A percentile compares a stretch with the other conserved stretches of the same genome.
Evolutionary conservation across 64 coral and sea anemone species (phyloP).

Genomic region (Stichodactyla helianthus): DNA sequence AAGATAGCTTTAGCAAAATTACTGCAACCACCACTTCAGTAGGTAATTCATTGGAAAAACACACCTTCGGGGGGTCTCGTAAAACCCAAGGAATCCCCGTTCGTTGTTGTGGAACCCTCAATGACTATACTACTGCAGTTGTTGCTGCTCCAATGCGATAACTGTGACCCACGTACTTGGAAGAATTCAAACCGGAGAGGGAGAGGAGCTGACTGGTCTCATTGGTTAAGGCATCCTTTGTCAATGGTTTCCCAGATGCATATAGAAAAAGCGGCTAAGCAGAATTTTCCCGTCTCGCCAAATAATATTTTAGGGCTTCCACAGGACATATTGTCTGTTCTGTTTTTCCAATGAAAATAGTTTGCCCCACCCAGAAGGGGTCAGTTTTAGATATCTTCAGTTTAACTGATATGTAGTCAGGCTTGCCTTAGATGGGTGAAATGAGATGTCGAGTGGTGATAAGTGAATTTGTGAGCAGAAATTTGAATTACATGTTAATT

Average conservation of each 20-base stretch:
- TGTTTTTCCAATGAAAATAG: slow-evolving; percentile 24
- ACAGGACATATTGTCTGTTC: not conserved
- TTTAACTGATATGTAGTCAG: not conserved
- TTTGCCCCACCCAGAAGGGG: slow-evolving; percentile 33
- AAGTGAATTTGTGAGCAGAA: not conserved
- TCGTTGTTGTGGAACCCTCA: too few species aligned
- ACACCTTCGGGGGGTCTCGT: too few species aligned
- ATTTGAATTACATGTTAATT: slow-evolving; percentile 32
- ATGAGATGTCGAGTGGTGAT: not conserved
- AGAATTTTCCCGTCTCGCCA: not conserved
- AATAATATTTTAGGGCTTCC: not conserved
- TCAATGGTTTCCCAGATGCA: slow-evolving; percentile 11
- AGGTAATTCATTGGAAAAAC: too few species aligned
- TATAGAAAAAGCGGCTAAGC: slow-evolving; percentile 14
- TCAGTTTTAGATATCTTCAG: slow-evolving; percentile 43
- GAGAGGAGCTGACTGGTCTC: slow-evolving; percentile 35
- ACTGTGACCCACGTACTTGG: slow-evolving; percentile 23
- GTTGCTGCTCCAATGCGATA: slow-evolving; percentile 19
- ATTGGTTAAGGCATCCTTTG: slow-evolving; percentile 9
- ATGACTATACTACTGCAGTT: too few species aligned
- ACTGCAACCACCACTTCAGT: too few species aligned
- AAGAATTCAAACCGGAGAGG: not conserved
- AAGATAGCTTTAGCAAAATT: too few species aligned
- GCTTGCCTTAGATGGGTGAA: not conserved
- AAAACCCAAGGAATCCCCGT: too few species aligned